phyloP scores from a whole-genome alignment of 64 coral and sea anemone species.

The Pachyseris speciosa region DNA sequence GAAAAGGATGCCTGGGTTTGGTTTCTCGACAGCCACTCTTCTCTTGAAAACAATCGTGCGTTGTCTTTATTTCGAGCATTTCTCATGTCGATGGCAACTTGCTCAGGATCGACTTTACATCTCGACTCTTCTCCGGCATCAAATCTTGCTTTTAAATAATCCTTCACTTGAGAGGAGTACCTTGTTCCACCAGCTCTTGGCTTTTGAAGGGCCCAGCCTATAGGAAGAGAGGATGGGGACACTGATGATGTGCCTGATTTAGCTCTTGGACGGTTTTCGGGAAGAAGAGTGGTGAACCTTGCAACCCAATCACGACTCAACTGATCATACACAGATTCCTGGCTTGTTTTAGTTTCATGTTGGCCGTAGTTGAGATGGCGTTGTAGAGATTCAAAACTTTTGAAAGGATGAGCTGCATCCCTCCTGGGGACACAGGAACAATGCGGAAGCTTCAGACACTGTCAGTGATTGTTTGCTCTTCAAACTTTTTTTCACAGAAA shows the following conservation, averaged over 20 bases:
- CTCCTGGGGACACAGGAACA: constrained; percentile 12
- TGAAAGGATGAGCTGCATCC: neutral
- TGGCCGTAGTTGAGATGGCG: constrained; percentile 11
- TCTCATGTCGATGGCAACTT: constrained; percentile 46
- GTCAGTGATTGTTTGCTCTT: neutral
- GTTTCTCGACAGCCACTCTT: constrained; percentile 56
- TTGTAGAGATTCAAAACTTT: constrained; percentile 7
- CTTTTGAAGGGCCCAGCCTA: neutral
- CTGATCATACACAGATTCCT: constrained; percentile 24
- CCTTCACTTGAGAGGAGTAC: neutral
- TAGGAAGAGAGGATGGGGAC: neutral
- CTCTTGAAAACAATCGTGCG: constrained; percentile 12
- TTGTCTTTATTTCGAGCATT: constrained; percentile 25
- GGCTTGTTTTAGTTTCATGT: constrained; percentile 15
- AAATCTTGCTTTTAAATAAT: constrained; percentile 13
- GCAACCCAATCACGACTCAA: constrained; percentile 8
- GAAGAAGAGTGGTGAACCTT: neutral
- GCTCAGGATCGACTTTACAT: constrained; percentile 6
- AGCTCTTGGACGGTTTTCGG: neutral
- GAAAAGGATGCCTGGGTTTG: constrained; percentile 58
- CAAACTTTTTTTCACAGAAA: neutral
- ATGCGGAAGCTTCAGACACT: neutral
- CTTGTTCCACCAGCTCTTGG: neutral
- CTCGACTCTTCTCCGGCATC: constrained; percentile 7
- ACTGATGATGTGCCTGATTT: neutral